Evolutionary conservation across 2,888 invertebrate species (phyloP).

Genomic region (Tryphoninae sp.): DNA sequence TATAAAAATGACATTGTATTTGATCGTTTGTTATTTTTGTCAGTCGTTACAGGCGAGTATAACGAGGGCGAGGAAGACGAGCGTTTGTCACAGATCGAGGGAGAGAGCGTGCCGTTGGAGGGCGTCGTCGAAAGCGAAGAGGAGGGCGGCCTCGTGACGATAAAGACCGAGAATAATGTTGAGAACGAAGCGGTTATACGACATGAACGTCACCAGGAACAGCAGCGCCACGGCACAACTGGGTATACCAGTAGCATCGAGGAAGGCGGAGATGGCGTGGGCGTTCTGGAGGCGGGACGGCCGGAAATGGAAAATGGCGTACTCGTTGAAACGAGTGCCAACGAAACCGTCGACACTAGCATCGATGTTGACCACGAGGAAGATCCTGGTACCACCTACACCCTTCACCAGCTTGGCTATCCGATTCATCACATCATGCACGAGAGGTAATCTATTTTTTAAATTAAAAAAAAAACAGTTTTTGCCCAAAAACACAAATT

Average conservation of each 20-base stretch:
- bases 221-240: conserved; percentile 66
- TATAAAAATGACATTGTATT: conserved; percentile 1
- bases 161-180: conserved; percentile 61
- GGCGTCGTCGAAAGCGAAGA: conserved; percentile 60
- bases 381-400: conserved; percentile 69
- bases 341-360: conserved; percentile 69
- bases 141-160: conserved; percentile 45
- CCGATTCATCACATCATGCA: conserved; percentile 69
- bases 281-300: conserved; percentile 80
- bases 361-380: conserved; percentile 67
- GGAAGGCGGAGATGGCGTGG: conserved; percentile 77
- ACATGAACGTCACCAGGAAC: conserved; percentile 66
- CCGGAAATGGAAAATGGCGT: conserved; percentile 80
- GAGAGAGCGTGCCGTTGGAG: conserved; percentile 52
- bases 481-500: no score
- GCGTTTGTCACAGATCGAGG: conserved; percentile 34
- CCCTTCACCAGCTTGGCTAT: conserved; percentile 72
- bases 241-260: conserved; percentile 69
- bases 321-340: conserved; percentile 70
- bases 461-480: no score
- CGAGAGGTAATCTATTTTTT: conserved; percentile 67
- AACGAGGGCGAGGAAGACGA: conserved; percentile 59
- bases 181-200: conserved; percentile 60
- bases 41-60: conserved; percentile 65
- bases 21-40: conserved; percentile 19